phyloP scores from a whole-genome alignment of 2,113 vertebrate species.

The Oostethus manadensis region DNA sequence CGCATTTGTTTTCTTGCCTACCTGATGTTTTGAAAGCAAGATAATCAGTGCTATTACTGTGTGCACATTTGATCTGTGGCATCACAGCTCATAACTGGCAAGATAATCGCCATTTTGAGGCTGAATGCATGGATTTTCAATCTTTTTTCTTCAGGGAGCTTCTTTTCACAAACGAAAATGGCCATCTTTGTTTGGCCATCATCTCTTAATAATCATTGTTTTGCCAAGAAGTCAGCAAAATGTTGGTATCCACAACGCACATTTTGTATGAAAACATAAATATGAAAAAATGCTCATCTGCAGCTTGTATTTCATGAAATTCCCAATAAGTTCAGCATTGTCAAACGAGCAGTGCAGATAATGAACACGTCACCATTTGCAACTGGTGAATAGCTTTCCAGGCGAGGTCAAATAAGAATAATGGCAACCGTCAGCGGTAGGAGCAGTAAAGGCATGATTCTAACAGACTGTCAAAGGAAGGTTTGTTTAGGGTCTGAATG shows the following conservation, averaged over 20 bases:
- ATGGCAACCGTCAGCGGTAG: slow-evolving; percentile 36
- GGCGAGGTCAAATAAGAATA: slow-evolving; percentile 32
- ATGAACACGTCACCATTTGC: slow-evolving; percentile 19
- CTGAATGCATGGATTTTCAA: too few species aligned
- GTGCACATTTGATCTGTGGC: too few species aligned
- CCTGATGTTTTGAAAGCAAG: neutral
- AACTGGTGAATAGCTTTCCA: slow-evolving; percentile 24
- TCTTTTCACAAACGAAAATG: neutral
- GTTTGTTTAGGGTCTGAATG: slow-evolving; percentile 53
- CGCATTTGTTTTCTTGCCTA: slow-evolving; percentile 21
- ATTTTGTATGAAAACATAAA: neutral
- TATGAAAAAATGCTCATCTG: slow-evolving; percentile 13
- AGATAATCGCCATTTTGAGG: too few species aligned
- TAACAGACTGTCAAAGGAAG: slow-evolving; percentile 44
- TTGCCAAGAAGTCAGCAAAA: slow-evolving; percentile 13
- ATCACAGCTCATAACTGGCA: too few species aligned
- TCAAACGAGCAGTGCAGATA: slow-evolving; percentile 13
- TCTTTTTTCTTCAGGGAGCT: too few species aligned
- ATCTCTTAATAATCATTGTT: too few species aligned
- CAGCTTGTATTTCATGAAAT: neutral
- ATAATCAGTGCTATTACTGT: too few species aligned
- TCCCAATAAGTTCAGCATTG: slow-evolving; percentile 6
- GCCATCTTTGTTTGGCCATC: too few species aligned
- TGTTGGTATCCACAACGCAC: neutral
- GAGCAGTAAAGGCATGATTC: slow-evolving; percentile 43